Base-by-base conservation (phyloP, 2,888 invertebrate genomes). In the Sabatieria punctata region DNA sequence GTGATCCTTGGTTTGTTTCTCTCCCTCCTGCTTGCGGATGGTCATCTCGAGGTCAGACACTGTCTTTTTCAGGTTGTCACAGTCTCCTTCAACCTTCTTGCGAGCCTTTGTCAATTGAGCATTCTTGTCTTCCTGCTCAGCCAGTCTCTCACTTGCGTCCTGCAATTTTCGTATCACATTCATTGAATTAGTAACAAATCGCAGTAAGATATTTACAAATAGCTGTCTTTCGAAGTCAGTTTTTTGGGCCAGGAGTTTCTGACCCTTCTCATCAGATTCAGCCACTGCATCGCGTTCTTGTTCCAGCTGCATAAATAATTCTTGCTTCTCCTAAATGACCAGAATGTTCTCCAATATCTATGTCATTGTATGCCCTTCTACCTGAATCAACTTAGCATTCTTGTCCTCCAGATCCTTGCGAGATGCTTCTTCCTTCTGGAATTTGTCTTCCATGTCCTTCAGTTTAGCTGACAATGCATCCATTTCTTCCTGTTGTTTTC, bases 231-330 rank as follows among this genome's bases (percentile, higher is more conserved):
- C 93, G 71, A 89, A 77, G 72, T 97, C 97, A 67, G 78, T 78
- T 77, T 97, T 97, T 73, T 93, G 95, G 54, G 85, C 82, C 78
- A 88, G 86, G 70, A 95, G 75, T 74, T 95, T 95, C 78, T 89
- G 89, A 77, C 97, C 89, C 72, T 89, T 82, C 66, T 97, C 95
- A 67, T 97, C 97, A 69, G 55, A 49, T 39, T 60, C 60, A 43
- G 59, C 56, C 24, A 60, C 53, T 40, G 54, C 52, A 46, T 52
- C 53, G 53, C 60, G 60, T 49, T 56, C 52, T 37, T 43, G 47
- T 41, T 60, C 60, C 46, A 60, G 50, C 60, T 77, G 78, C 60
- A 78, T 71, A 68, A 86, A 77, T 59, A 99, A 76, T 51, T 80
- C 79, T 66, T 83, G 85, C 78, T 93, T 95, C 72, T 95, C 93